phyloP scores from a whole-genome alignment of 2,113 vertebrate species.

The Heterotilapia buettikoferi region DNA sequence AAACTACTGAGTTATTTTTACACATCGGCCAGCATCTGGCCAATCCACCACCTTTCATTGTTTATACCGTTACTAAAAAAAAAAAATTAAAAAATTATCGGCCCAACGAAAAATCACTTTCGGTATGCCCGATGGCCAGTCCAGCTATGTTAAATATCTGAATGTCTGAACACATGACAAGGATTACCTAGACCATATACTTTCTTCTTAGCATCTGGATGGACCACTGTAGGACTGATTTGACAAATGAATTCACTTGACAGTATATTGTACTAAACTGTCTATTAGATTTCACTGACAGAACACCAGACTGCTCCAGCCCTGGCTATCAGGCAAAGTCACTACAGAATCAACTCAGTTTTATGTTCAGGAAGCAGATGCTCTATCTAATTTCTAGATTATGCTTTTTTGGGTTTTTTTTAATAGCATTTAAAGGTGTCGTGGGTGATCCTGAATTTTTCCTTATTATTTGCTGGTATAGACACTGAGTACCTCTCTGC shows the following conservation, averaged over 20 bases:
- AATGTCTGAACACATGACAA: not conserved
- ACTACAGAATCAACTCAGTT: rapidly evolving
- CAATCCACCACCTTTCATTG: no score
- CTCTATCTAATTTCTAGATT: rapidly evolving
- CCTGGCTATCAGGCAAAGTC: not conserved
- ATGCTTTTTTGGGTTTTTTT: not conserved
- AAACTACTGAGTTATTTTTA: no score
- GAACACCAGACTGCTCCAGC: not conserved
- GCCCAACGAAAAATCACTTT: no score
- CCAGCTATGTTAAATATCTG: not conserved
- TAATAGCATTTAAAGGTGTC: not conserved
- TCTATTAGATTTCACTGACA: not conserved
- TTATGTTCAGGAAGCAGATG: not conserved
- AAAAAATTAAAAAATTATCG: no score
- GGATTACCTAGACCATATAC: not conserved
- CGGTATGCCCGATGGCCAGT: no score
- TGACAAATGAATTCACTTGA: not conserved
- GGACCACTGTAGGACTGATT: not conserved
- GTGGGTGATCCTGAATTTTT: not conserved
- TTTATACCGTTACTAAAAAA: no score
- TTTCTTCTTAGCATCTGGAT: not conserved
- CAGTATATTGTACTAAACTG: not conserved
- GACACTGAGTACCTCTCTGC: not conserved
- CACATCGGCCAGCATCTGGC: no score
- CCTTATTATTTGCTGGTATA: not conserved